Base-by-base conservation (phyloP, 1,140 invertebrate genomes). In the Pseudomyrmex pallidus region DNA sequence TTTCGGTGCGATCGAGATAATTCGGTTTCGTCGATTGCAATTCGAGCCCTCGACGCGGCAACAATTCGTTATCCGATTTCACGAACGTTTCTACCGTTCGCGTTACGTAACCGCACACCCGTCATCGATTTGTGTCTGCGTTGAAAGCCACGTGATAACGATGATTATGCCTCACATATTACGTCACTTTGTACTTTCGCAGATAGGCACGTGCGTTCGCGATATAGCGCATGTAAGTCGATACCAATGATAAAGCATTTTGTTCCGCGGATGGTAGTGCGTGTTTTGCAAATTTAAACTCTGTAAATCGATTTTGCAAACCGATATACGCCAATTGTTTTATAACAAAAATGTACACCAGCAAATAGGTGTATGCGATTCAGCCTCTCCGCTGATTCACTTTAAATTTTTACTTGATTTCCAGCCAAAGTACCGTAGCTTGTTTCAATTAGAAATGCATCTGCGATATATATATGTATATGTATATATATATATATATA, bases 21-120 rank as follows among this genome's bases (percentile, higher is more conserved):
- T 89, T 89, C 57, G 61, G 68, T 89, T 89, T 89, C 44, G 77
- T 20, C 83, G 74, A 85, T 85, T 83, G 77, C 68, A 84, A 85
- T 88, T 88, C 52, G 73, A 83, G 25, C 59, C 22, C 52, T 25
- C 82, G 82, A 73, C 22, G 54, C 54, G 63, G 61, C 82, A 76
- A 70, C 62, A 70, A 84, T 64, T 84, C 74, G 72, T 83, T 74
- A 61, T 73, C 80, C 67, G 80, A 64, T 83, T 86, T 84, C 67
- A 70, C 62, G 74, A 74, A 67, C 83, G 86, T 80, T 87, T 84
- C 87, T 78, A 61, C 57, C 54, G 44, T 84, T 66, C 57, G 35
- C 54, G 54, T 44, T 17, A 83, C 59, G 48, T 44, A 35, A 86
- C 78, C 72, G 78, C 83, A 74, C 50, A 66, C 61, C 67, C 62